Conservation (phyloP, 2,797 vertebrate genomes). For the Poecilia wingei region DNA sequence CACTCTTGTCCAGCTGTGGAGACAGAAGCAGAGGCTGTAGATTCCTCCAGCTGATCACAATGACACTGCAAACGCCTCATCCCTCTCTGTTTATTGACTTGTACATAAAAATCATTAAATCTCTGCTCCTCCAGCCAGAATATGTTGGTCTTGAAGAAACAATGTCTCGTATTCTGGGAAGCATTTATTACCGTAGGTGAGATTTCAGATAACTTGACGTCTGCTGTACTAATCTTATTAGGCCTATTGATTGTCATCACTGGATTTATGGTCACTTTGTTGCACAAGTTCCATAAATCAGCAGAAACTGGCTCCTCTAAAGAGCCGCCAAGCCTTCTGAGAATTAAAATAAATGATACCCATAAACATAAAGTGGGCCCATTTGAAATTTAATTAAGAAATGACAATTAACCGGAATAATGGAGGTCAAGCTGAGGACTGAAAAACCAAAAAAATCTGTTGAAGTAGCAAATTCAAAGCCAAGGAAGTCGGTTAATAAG, state of each 20-base stretch:
- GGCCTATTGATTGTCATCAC: neutral
- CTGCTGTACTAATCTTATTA: neutral
- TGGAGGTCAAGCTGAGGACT: conserved; percentile 11
- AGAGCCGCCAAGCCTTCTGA: neutral
- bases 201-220: neutral
- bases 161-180: neutral
- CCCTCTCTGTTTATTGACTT: neutral
- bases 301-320: neutral
- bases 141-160: neutral
- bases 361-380: neutral
- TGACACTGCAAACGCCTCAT: neutral
- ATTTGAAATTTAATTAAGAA: conserved; percentile 5
- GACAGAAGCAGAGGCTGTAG: conserved; percentile 21
- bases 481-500: neutral
- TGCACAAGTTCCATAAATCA: neutral
- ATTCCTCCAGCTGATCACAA: neutral
- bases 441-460: neutral
- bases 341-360: conserved; percentile 2
- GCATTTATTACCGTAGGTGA: neutral
- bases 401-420: neutral
- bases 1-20: conserved; percentile 92
- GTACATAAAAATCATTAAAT: neutral
- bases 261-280: neutral
- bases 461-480: neutral
- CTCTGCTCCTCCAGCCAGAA: neutral